Conservation (phyloP, 1,140 invertebrate genomes). For the Drosophila nigromelanica region DNA sequence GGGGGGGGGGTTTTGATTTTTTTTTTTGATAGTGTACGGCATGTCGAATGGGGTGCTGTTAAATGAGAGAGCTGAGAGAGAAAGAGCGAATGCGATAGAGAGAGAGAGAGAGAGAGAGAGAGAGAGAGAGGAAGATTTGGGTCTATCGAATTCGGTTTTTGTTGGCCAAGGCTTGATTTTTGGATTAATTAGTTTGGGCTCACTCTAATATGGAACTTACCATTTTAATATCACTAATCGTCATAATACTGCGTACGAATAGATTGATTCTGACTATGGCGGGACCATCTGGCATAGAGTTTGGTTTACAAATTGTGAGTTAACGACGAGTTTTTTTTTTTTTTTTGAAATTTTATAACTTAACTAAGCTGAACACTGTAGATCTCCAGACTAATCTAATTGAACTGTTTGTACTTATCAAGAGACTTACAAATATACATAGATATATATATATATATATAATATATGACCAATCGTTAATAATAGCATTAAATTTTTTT, state of each 20-base stretch:
- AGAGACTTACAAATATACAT: slow-evolving; percentile 36
- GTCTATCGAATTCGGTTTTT: slow-evolving; percentile 34
- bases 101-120: neutral
- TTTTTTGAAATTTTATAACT: slow-evolving; percentile 28
- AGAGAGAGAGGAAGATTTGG: slow-evolving; percentile 7
- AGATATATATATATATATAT: slow-evolving; percentile 15
- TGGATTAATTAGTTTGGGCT: slow-evolving; percentile 32
- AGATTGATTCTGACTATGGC: slow-evolving; percentile 97
- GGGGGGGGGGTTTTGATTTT: neutral
- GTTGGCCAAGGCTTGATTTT: slow-evolving; percentile 32
- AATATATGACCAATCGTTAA: slow-evolving; percentile 43
- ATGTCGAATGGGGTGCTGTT: slow-evolving; percentile 27
- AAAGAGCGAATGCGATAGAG: slow-evolving; percentile 2
- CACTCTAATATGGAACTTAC: slow-evolving; percentile 87
- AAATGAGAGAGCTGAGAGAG: slow-evolving; percentile 13
- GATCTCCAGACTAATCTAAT: slow-evolving; percentile 47
- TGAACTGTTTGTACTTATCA: slow-evolving; percentile 33
- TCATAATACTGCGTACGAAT: slow-evolving; percentile 97
- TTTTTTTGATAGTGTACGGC: slow-evolving; percentile 11
- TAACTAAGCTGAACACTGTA: slow-evolving; percentile 49
- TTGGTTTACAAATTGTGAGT: slow-evolving; percentile 67
- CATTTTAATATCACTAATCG: slow-evolving; percentile 99
- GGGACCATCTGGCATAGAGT: slow-evolving; percentile 91
- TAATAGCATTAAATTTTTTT: slow-evolving; percentile 18
- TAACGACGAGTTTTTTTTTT: slow-evolving; percentile 36